A percentile compares a stretch with the other conserved stretches of the same genome.
Evolutionary conservation across 2,888 invertebrate genomes (phyloP).

Genomic region (Idaea aversata): DNA sequence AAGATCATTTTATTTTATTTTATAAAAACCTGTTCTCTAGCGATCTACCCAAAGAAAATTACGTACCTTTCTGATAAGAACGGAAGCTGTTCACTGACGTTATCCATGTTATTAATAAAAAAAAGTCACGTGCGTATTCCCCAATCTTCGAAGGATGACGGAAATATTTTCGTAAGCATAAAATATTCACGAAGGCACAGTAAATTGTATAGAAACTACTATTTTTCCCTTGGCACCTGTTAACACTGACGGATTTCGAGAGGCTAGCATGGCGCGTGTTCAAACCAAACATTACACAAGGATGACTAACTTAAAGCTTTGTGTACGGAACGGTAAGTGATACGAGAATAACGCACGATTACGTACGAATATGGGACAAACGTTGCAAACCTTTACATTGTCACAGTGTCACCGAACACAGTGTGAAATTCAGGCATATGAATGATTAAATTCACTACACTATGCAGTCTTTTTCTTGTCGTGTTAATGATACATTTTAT

Average conservation of each 20-base stretch:
- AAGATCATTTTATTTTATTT: background rate
- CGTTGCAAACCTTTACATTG: conserved; percentile 53
- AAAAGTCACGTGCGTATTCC: background rate
- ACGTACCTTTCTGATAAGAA: conserved; percentile 51
- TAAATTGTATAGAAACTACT: conserved; percentile 19
- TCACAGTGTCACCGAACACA: conserved; percentile 42
- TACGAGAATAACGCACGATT: conserved; percentile 50
- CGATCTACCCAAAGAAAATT: background rate
- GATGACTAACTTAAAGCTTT: conserved; percentile 57
- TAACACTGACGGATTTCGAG: conserved; percentile 27
- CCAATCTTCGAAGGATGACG: background rate
- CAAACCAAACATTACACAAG: conserved; percentile 43
- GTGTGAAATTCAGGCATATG: conserved; percentile 15
- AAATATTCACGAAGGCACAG: background rate
- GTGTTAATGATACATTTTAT: background rate
- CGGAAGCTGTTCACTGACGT: conserved; percentile 44
- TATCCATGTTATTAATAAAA: conserved; percentile 46
- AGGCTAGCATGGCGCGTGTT: conserved; percentile 35
- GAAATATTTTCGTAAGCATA: background rate
- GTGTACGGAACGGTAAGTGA: conserved; percentile 44
- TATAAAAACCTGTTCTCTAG: too few species aligned
- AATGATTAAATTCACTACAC: too few species aligned
- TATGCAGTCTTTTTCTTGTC: background rate
- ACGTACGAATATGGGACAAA: conserved; percentile 60
- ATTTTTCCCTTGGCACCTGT: conserved; percentile 29